A percentile compares a stretch with the other conserved stretches of the same genome.
phyloP scores from a whole-genome alignment of 2,888 invertebrate species.

The Parnassius orleans region DNA sequence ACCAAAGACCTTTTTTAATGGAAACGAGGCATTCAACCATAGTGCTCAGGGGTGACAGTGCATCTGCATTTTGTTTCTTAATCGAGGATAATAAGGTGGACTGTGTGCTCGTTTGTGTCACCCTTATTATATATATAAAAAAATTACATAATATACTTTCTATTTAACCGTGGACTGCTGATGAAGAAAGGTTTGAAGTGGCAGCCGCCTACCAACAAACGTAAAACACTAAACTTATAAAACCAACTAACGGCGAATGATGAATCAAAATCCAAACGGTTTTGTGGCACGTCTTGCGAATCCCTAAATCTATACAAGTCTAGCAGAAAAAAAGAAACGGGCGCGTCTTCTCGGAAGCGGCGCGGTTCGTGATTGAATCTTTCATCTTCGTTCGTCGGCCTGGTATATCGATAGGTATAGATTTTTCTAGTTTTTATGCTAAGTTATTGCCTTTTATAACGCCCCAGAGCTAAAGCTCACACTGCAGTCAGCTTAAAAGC shows the following conservation, averaged over 20 bases:
- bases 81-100: too few relatives aligned
- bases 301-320: conserved; percentile 57
- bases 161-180: too few relatives aligned
- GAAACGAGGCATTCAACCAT: too few relatives aligned
- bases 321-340: conserved; percentile 35
- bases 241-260: too few relatives aligned
- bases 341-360: conserved; percentile 63
- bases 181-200: background rate
- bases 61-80: too few relatives aligned
- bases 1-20: too few relatives aligned
- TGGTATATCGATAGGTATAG: conserved; percentile 40
- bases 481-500: conserved; percentile 10
- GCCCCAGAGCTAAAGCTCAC: conserved; percentile 28
- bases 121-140: too few relatives aligned
- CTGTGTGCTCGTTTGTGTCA: too few relatives aligned
- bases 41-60: too few relatives aligned
- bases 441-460: conserved; percentile 52
- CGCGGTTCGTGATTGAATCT: conserved; percentile 69
- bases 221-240: background rate
- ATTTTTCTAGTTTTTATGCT: conserved; percentile 50
- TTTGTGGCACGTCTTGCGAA: conserved; percentile 30
- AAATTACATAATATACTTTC: too few relatives aligned
- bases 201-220: background rate
- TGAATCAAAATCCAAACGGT: background rate
- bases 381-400: conserved; percentile 58